Conservation (phyloP, 35 echinoderm and acorn worm species). For the Strongylocentrotus purpuratus region DNA sequence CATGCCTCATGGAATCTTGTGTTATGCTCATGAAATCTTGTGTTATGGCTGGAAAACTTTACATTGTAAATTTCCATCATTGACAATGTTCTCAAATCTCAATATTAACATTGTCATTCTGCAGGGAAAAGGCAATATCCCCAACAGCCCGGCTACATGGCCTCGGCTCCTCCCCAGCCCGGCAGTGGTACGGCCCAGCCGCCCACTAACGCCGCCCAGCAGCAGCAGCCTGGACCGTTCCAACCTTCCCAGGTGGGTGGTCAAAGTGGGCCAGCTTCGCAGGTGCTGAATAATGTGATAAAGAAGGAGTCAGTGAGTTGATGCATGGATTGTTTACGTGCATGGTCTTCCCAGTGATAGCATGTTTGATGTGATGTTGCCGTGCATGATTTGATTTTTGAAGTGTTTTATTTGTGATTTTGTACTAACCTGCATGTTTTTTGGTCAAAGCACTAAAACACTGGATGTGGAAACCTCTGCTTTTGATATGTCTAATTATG, state of each 20-base stretch:
- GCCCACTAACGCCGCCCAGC: conserved; percentile 15
- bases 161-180: conserved; percentile 1
- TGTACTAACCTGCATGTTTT: no score
- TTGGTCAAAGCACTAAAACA: no score
- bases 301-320: conserved; percentile 47
- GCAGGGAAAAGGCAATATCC: conserved; percentile 78
- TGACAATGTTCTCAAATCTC: neutral
- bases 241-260: conserved; percentile 37
- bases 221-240: conserved; percentile 39
- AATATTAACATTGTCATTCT: neutral
- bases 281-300: conserved; percentile 48
- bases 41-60: neutral
- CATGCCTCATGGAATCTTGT: no score
- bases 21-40: no score
- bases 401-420: neutral
- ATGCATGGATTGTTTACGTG: conserved; percentile 28
- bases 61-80: neutral
- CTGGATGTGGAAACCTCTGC: no score
- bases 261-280: neutral
- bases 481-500: no score
- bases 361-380: neutral
- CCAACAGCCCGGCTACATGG: conserved; percentile 59
- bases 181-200: conserved; percentile 39
- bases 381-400: neutral
- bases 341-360: neutral